Base-by-base conservation (phyloP, 2,888 invertebrate species). In the Xylophagus ater region DNA sequence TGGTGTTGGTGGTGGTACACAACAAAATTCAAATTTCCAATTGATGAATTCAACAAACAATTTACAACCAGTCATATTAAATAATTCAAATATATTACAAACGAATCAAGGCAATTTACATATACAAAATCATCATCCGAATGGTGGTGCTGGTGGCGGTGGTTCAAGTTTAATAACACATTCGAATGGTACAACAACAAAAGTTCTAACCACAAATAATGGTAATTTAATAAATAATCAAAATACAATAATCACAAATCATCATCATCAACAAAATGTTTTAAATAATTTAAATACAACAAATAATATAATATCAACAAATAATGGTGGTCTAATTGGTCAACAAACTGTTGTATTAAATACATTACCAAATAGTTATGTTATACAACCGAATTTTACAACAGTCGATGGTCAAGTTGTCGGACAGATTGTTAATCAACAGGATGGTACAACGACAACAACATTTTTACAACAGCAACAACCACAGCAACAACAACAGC, bases 261-360 rank as follows among this genome's bases (percentile, higher is more conserved):
- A 43, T 21, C 37, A 41, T n/a, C 39, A 43, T 34, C 38, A 42
- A 9, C 28, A 40, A 31, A 45, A 43, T 20, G 48, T 38, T 43
- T 43, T 47, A 12, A 40, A 39, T 12, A 42, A 46, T 32, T 34
- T n/a, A n/a, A n/a, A n/a, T n/a, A n/a, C n/a, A n/a, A n/a, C 45
- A 12, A 47, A 50, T 44, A 55, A 41, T 50, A 49, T 43, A 15
- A 43, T 53, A 9, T 46, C 53, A 10, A 43, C 51, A 13, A 48
- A 51, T 36, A 52, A 48, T 44, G 43, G 50, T 7, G 44, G 46
- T 4, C 73, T 82, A 13, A 69, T 82, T 3, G 81, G 81, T 19
- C 82, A 78, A 54, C 81, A 81, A 19, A 78, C 85, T 0, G 82
- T 86, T 1, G 72, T 89, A 4, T 79, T 89, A 2, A 88, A 88